Evolutionary conservation across 2,888 invertebrate genomes (phyloP).

Genomic region (Drosophila koepferae): DNA sequence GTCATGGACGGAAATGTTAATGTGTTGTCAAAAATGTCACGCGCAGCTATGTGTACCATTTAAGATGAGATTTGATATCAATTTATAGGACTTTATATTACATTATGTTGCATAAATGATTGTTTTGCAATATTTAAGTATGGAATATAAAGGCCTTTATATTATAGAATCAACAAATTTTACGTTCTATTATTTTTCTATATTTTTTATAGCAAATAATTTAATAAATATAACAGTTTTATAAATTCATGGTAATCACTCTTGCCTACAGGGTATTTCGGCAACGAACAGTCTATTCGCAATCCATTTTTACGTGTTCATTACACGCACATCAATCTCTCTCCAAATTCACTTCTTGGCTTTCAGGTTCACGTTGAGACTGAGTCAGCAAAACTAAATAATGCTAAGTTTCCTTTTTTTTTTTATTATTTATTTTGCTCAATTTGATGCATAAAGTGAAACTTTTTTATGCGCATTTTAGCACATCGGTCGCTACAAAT

Average conservation of each 20-base stretch:
- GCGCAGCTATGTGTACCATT: neutral
- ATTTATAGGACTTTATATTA: neutral
- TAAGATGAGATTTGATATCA: neutral
- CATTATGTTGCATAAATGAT: neutral
- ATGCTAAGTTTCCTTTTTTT: neutral
- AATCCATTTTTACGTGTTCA: slow-evolving; percentile 3
- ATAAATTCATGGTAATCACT: neutral
- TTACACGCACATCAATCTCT: slow-evolving; percentile 33
- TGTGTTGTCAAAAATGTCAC: neutral
- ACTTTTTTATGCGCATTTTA: slow-evolving; percentile 20
- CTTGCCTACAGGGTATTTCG: slow-evolving; percentile 1
- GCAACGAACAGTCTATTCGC: neutral
- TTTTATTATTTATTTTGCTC: neutral
- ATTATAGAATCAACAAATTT: no score
- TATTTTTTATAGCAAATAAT: no score
- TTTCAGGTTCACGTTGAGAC: slow-evolving; percentile 18
- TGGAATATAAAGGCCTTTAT: no score
- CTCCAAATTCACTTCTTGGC: slow-evolving; percentile 18
- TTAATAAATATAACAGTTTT: neutral
- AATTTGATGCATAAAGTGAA: slow-evolving; percentile 10
- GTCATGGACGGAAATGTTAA: neutral
- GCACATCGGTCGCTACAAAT: slow-evolving; percentile 12
- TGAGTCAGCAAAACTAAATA: slow-evolving; percentile 28
- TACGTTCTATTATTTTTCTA: no score
- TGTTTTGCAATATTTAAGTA: neutral